Evolutionary conservation across 2,888 invertebrate genomes (phyloP).

Genomic region (Euzetes globulus): DNA sequence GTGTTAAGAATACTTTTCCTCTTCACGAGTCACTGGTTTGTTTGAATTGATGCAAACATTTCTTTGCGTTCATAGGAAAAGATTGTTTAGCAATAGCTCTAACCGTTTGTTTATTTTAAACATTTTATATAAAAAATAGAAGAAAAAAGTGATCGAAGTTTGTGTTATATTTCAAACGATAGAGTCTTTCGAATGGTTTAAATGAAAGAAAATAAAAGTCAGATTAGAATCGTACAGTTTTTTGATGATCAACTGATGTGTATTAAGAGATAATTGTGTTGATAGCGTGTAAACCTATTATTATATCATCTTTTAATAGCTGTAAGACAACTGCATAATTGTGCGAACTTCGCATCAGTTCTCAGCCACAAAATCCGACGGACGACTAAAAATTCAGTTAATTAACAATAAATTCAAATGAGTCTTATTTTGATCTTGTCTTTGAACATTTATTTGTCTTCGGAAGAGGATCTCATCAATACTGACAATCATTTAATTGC

Average conservation of each 20-base stretch:
- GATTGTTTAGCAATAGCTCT: too few species aligned
- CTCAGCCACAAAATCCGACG: background rate
- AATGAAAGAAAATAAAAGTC: background rate
- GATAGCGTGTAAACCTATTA: background rate
- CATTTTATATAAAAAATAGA: too few species aligned
- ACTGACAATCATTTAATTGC: background rate
- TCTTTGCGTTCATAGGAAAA: too few species aligned
- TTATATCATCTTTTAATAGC: background rate
- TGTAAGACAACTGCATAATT: background rate
- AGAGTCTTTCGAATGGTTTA: background rate
- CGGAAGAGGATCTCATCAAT: background rate
- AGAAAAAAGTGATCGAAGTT: too few species aligned
- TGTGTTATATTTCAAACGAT: too few species aligned
- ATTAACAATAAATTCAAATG: background rate
- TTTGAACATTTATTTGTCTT: background rate
- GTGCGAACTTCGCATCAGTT: background rate
- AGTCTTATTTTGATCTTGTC: background rate
- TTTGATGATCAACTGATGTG: background rate
- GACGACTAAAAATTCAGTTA: background rate
- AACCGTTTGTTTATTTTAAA: too few species aligned
- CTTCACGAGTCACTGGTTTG: too few species aligned
- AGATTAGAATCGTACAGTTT: background rate
- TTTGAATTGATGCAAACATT: too few species aligned
- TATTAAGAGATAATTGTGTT: conserved; percentile 1
- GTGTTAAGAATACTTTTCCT: too few species aligned